These are phyloP conservation scores for Falco rusticolus DNA, from an alignment of 2,797 vertebrate species.

Conservation along the genomic window DNA sequence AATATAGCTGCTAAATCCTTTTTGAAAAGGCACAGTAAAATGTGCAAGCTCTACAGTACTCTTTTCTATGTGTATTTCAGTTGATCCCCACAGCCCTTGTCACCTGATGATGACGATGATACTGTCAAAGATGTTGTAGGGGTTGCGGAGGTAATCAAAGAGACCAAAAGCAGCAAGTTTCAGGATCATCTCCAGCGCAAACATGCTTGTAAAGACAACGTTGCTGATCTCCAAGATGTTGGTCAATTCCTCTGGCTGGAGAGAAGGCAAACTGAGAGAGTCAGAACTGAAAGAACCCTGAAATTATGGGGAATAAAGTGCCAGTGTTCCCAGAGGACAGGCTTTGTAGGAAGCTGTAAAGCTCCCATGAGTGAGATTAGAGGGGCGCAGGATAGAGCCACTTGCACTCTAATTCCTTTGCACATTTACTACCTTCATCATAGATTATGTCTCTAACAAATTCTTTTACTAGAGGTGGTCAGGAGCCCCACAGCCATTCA, in stretches of 20 bases:
- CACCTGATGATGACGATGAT: conserved; percentile 98
- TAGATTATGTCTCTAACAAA: neutral
- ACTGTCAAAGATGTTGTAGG: conserved; percentile 96
- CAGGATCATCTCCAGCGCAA: conserved; percentile 96
- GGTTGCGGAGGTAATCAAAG: conserved; percentile 92
- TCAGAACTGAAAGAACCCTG: conserved; percentile 63
- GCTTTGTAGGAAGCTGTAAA: neutral
- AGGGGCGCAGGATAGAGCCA: neutral
- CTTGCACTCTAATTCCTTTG: neutral
- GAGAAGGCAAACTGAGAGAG: conserved; percentile 58
- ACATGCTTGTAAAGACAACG: conserved; percentile 98
- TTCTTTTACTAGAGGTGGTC: neutral
- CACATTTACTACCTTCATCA: neutral
- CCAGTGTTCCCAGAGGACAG: neutral
- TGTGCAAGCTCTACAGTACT: neutral
- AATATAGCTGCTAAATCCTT: neutral
- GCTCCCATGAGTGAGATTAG: neutral
- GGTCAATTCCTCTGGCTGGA: conserved; percentile 92
- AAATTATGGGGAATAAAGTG: neutral
- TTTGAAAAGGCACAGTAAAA: neutral
- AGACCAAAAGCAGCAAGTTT: conserved; percentile 93
- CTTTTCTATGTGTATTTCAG: neutral
- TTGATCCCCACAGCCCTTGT: neutral
- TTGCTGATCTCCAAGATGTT: conserved; percentile 97
- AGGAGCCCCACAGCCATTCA: neutral